phyloP scores from a whole-genome alignment of 2,797 vertebrate genomes.

The Leuciscus waleckii region DNA sequence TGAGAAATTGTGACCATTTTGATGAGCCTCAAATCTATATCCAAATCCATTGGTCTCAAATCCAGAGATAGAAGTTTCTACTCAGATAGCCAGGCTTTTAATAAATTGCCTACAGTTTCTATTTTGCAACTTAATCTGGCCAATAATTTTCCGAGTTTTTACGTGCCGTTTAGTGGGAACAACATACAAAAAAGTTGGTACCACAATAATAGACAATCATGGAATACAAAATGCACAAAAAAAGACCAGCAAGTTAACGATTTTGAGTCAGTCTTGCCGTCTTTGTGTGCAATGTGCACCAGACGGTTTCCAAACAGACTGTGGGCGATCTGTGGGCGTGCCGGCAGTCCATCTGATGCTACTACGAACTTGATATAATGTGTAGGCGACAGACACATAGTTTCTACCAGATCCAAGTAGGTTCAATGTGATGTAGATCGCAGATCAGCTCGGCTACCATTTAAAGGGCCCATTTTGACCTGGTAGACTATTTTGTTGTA shows the following conservation, averaged over 20 bases:
- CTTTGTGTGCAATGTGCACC: not conserved
- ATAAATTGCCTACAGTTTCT: not conserved
- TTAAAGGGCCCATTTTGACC: not conserved
- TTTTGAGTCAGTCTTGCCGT: not conserved
- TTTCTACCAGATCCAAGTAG: not conserved
- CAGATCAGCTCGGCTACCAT: not conserved
- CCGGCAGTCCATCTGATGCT: not conserved
- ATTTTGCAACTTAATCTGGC: not conserved
- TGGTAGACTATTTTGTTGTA: not conserved
- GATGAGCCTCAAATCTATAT: not conserved
- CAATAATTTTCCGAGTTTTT: not conserved
- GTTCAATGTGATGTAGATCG: not conserved
- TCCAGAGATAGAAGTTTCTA: too few species aligned
- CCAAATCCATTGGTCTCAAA: too few species aligned
- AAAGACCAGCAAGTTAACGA: not conserved
- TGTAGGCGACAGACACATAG: conserved; percentile 6
- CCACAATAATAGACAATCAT: not conserved
- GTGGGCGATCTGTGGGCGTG: conserved; percentile 19
- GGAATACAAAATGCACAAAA: not conserved
- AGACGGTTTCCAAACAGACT: not conserved
- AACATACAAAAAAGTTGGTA: not conserved
- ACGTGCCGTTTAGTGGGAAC: not conserved
- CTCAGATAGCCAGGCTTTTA: not conserved
- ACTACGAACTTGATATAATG: conserved; percentile 2
- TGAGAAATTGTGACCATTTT: not conserved